phyloP scores from a whole-genome alignment of 2,113 vertebrate genomes.

The Hucho hucho region DNA sequence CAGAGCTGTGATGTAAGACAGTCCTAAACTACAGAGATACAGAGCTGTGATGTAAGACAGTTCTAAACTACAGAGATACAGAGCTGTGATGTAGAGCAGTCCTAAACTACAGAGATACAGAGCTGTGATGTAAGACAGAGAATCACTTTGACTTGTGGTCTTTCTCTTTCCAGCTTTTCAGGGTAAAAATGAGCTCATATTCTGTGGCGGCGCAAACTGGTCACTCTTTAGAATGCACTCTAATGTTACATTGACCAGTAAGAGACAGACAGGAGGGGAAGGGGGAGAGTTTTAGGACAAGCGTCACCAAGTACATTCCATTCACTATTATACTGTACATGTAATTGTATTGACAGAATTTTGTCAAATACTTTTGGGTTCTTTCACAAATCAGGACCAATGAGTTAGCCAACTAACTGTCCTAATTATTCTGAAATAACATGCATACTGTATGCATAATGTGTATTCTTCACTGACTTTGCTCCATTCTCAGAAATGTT shows the following conservation, averaged over 20 bases:
- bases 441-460: not conserved
- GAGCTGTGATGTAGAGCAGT: too few species aligned
- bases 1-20: too few species aligned
- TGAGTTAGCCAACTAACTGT: too few species aligned
- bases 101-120: too few species aligned
- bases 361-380: not conserved
- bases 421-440: too few species aligned
- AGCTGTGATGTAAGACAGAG: constrained; percentile 14
- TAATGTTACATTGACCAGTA: constrained; percentile 14
- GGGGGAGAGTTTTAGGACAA: not conserved
- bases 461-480: not conserved
- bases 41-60: too few species aligned
- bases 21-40: too few species aligned
- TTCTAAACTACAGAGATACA: too few species aligned
- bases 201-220: constrained; percentile 28
- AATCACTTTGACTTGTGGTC: constrained; percentile 34
- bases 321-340: not conserved
- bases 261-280: not conserved
- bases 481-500: constrained; percentile 5
- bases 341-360: not conserved
- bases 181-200: constrained; percentile 47
- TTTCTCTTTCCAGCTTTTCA: constrained; percentile 19
- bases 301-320: not conserved
- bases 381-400: too few species aligned
- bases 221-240: constrained; percentile 30